A percentile compares a stretch with the other conserved stretches of the same genome.
Conservation (phyloP, 2,797 vertebrate genomes). For the Artibeus lituratus region DNA sequence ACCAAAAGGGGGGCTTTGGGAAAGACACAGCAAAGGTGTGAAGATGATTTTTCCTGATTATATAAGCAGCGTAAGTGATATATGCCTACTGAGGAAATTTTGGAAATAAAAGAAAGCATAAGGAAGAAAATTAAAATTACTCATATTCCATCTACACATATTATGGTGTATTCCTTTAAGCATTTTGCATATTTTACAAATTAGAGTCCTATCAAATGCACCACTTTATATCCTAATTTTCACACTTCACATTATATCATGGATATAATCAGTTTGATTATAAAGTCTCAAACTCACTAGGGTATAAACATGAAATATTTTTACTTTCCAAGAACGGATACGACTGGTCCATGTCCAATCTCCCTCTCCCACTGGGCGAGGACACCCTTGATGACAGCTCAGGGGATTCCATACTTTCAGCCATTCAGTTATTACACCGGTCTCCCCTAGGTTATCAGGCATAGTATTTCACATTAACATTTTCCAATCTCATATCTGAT, state of each 20-base stretch:
- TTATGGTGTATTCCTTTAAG: constrained; percentile 2
- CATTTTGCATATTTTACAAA: constrained; percentile 2
- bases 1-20: background rate
- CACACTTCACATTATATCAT: background rate
- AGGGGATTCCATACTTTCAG: background rate
- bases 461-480: background rate
- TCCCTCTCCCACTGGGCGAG: background rate
- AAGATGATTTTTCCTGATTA: background rate
- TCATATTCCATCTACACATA: background rate
- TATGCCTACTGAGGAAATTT: constrained; percentile 6
- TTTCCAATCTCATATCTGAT: background rate
- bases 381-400: background rate
- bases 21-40: background rate
- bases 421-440: background rate
- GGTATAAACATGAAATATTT: background rate
- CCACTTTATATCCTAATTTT: constrained; percentile 14
- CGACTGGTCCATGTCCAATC: background rate
- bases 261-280: background rate
- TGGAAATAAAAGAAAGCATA: constrained; percentile 38
- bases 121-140: constrained; percentile 57
- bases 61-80: constrained; percentile 30
- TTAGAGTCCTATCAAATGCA: background rate
- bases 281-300: background rate
- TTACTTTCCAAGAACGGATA: background rate
- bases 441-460: constrained; percentile 9